Conservation (phyloP, 2,888 invertebrate species). For the Drosophila testacea region DNA sequence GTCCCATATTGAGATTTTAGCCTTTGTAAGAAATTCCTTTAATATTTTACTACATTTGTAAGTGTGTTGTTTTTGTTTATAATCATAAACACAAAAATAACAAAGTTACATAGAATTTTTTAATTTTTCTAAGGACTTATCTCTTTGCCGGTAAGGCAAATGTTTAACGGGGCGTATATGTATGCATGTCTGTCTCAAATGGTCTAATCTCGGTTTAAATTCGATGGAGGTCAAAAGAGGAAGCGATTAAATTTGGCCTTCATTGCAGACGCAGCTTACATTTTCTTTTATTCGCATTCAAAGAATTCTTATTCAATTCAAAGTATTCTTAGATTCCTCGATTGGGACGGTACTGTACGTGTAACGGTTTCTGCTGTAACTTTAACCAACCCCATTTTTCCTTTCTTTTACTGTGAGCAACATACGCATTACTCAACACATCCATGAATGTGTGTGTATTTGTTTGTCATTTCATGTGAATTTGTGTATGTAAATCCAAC, state of each 20-base stretch:
- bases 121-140: too few relatives aligned
- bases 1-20: too few relatives aligned
- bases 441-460: neutral
- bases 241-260: slow-evolving; percentile 30
- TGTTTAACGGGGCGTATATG: too few relatives aligned
- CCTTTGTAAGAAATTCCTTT: too few relatives aligned
- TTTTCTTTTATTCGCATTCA: slow-evolving; percentile 6
- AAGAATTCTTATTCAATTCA: neutral
- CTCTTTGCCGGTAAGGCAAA: too few relatives aligned
- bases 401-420: neutral
- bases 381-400: slow-evolving; percentile 42
- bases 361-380: slow-evolving; percentile 3
- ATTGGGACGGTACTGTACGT: slow-evolving; percentile 11
- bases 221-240: slow-evolving; percentile 13
- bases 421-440: neutral
- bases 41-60: too few relatives aligned
- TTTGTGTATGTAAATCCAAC: slow-evolving; percentile 17
- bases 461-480: neutral
- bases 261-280: neutral
- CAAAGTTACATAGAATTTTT: too few relatives aligned
- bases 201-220: slow-evolving; percentile 1
- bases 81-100: too few relatives aligned
- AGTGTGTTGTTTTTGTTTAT: too few relatives aligned
- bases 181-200: neutral
- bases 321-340: neutral